Evolutionary conservation across 2,888 invertebrate genomes (phyloP), one percentile per base, ranked within the genome.

Genomic region (Heliconius cydno): DNA sequence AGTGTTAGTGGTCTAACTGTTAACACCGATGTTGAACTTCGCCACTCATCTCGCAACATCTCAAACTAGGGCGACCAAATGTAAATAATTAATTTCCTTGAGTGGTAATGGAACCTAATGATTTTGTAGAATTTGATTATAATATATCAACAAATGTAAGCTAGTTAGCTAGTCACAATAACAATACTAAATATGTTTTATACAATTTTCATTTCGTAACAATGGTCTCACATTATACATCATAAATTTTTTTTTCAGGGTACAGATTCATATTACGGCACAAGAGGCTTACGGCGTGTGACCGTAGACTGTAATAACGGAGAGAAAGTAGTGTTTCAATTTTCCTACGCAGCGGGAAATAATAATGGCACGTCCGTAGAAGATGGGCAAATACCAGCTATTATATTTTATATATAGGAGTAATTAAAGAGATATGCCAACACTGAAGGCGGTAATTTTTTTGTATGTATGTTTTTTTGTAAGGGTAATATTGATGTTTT

Each of bases 291-390:
- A 22, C 96, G 97, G 6, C 97, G 97, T 78, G 97, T 98, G 19
- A 96, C 96, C 0, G 96, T 97, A 7, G 97, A 97, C 88, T 97
- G 97, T 85, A 96, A 96, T 84, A 96, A 96, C 79, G 96, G 97
- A n/a, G 96, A 97, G 80, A 97, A 97, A 87, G 96, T 98, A 1
- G 97, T 97, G 7, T 98, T 98, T 89, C 97, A 97, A 88, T 98
- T 98, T 91, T 97, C 97, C 5, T 97, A 97, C 88, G 97, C 97
- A 3, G 97, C 97, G n/a, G 98, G 98, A 19, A 97, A 98, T 89
- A 98, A 98, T 90, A 97, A 97, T 87, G 97, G 98, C 0, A 98
- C 98, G 2, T 97, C 97, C 0, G 97, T 98, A 2, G 98, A 98
- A 87, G 97, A 97, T 88, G 98, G 98, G 71, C 98, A 98, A 92